Evolutionary conservation across 2,797 vertebrate species (phyloP), one percentile per base, ranked within the genome.

Genomic region (Lacerta viridis): DNA sequence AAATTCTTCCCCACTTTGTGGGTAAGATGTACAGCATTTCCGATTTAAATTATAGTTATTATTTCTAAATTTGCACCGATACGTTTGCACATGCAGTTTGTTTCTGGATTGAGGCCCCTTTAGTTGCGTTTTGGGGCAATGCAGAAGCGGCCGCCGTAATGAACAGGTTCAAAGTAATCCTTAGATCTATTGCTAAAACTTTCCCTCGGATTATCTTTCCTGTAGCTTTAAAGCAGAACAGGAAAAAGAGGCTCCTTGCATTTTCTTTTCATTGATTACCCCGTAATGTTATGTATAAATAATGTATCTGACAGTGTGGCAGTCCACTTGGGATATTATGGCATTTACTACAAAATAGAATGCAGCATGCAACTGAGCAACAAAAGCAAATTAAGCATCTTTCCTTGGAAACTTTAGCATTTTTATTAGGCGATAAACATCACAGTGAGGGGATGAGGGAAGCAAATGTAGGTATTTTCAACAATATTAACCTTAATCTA

Each of bases 241-340:
- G 64, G 89, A 76, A 91, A 93, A 93, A 93, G 95, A 95, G 90
- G 75, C 92, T 94, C 89, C 77, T 59, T 96, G 93, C 83, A 61
- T 96, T 97, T 97, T 95, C 64, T 96, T 96, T 96, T 96, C 96
- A 97, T 97, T 97, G 97, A 97, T 97, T 97, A 97, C 96, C 94
- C 96, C 96, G 96, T 97, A 97, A 97, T 97, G 97, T 95, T 97
- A 97, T 97, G 96, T 96, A 97, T 97, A 97, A 97, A 97, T 97
- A 97, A 97, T 97, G 97, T 95, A 97, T 96, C 95, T 97, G 97
- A 97, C 97, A 97, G 96, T 97, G 97, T 96, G 96, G 97, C 94
- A 96, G 94, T 95, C 91, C 97, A 97, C 97, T 96, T 96, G 97
- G 97, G 97, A 97, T 93, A 94, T 91, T 94, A 95, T 97, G 96